Percentiles rank a stretch among this genome's conserved stretches.
Evolutionary conservation across 2,113 vertebrate species (phyloP).

Genomic region (Bos javanicus): DNA sequence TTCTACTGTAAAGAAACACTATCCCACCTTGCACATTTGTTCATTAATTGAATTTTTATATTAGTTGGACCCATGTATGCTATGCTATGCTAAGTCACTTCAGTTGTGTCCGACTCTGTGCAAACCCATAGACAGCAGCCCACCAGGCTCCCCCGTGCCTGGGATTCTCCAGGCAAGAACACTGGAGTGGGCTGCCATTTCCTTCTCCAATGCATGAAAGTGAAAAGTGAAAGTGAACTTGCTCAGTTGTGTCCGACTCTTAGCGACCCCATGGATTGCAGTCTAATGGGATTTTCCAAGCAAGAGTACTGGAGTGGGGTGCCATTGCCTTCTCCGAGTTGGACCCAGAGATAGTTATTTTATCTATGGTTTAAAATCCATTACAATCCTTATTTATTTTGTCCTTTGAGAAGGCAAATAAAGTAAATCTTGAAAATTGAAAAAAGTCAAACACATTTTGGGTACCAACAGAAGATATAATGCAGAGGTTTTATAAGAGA

Average conservation of each 20-base stretch:
- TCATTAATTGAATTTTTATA: neutral
- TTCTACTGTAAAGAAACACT: neutral
- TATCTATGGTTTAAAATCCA: neutral
- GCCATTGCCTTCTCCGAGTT: neutral
- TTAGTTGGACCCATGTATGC: neutral
- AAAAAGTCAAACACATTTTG: neutral
- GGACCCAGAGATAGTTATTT: neutral
- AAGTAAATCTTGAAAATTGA: neutral
- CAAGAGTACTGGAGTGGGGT: too few relatives aligned
- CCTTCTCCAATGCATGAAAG: too few relatives aligned
- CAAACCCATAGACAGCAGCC: too few relatives aligned
- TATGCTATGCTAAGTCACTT: too few relatives aligned
- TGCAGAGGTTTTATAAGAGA: neutral
- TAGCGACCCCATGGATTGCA: too few relatives aligned
- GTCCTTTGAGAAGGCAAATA: neutral
- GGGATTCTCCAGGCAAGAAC: too few relatives aligned
- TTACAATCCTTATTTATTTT: neutral
- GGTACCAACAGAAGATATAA: neutral
- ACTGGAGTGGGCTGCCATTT: too few relatives aligned
- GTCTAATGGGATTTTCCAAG: too few relatives aligned
- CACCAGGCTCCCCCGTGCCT: too few relatives aligned
- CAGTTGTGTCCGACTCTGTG: too few relatives aligned
- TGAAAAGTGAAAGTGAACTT: too few relatives aligned
- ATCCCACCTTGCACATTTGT: neutral
- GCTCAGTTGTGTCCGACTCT: too few relatives aligned